Conservation (phyloP, 2,888 invertebrate species). For the Altica lythri region DNA sequence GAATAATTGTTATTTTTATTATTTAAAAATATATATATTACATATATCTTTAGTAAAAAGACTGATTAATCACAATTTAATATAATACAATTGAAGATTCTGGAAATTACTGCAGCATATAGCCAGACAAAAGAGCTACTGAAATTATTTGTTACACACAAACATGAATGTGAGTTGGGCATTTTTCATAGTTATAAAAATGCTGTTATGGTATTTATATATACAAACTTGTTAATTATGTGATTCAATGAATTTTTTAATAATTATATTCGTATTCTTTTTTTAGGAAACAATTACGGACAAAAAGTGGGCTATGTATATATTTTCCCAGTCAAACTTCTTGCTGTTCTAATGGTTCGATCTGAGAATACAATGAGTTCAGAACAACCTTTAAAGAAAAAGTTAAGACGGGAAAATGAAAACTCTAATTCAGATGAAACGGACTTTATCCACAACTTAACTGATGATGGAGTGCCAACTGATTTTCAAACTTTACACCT, state of each 20-base stretch:
- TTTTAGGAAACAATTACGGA: conserved; percentile 10
- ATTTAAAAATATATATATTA: conserved; percentile 2
- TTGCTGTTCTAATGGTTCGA: conserved; percentile 65
- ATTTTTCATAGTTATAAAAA: not conserved
- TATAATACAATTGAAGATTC: not conserved
- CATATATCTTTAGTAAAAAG: not conserved
- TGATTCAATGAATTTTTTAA: not conserved
- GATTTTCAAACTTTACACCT: conserved; percentile 51
- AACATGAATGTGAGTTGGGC: conserved; percentile 40
- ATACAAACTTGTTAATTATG: no score
- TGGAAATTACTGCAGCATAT: conserved; percentile 4
- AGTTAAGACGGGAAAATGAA: conserved; percentile 70
- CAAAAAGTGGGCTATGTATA: conserved; percentile 20
- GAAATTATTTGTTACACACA: conserved; percentile 47
- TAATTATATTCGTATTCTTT: not conserved
- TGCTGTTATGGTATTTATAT: not conserved
- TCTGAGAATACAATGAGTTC: conserved; percentile 71
- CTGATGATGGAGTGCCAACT: conserved; percentile 54
- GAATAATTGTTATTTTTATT: conserved; percentile 7
- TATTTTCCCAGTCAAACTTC: conserved; percentile 20
- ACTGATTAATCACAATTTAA: not conserved
- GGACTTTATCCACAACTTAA: conserved; percentile 60
- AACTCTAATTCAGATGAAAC: conserved; percentile 64
- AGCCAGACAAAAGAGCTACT: conserved; percentile 35
- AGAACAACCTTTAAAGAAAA: conserved; percentile 85